Percentiles rank a stretch among this genome's conserved stretches.
These are phyloP conservation scores for Columbina picui DNA, from an alignment of 2,113 vertebrate species.

Conservation along the genomic window DNA sequence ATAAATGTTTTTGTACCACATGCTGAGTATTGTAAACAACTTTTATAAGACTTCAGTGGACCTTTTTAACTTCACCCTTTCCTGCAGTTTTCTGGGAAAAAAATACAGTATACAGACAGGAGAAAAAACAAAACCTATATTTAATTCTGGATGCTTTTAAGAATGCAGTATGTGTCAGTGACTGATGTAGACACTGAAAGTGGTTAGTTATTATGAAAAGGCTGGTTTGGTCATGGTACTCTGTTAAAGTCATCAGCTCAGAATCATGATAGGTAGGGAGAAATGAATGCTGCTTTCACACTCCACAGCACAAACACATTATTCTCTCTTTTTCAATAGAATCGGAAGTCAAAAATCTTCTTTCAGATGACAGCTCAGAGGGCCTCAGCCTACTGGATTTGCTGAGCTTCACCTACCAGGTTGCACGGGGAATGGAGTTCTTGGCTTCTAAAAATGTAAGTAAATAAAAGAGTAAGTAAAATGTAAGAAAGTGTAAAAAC, in stretches of 20 bases:
- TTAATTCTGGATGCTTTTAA: background rate
- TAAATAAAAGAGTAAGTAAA: slow-evolving; percentile 5
- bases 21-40: background rate
- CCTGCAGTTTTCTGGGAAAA: background rate
- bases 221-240: background rate
- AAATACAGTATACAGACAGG: background rate
- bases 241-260: background rate
- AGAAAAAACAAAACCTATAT: background rate
- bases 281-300: background rate
- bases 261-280: background rate
- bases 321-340: slow-evolving; percentile 69
- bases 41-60: background rate
- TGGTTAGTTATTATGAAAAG: background rate
- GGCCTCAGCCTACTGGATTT: slow-evolving; percentile 91
- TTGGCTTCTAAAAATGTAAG: slow-evolving; percentile 97
- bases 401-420: slow-evolving; percentile 97
- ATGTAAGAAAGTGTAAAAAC: background rate
- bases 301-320: background rate
- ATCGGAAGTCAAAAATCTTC: slow-evolving; percentile 86
- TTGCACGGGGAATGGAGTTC: slow-evolving; percentile 97
- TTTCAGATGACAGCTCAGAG: slow-evolving; percentile 86
- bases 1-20: background rate
- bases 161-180: background rate
- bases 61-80: background rate
- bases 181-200: background rate